phyloP scores from a whole-genome alignment of 2,113 vertebrate species.

The Etia nguti region DNA sequence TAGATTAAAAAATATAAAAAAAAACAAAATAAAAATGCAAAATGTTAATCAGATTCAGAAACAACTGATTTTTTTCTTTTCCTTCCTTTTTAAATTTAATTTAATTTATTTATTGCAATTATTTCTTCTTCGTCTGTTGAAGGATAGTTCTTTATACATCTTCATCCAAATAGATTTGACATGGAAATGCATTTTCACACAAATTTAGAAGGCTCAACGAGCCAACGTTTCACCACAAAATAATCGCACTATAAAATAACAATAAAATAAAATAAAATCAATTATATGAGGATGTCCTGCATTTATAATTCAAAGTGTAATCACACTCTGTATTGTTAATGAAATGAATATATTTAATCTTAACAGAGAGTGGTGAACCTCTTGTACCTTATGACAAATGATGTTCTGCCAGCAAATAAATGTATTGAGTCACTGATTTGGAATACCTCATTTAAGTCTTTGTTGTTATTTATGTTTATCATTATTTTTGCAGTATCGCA shows the following conservation, averaged over 20 bases:
- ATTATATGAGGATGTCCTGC: not conserved
- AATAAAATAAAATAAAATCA: not conserved
- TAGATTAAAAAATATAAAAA: too few relatives aligned
- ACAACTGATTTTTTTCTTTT: too few relatives aligned
- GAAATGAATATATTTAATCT: constrained; percentile 14
- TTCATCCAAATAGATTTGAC: too few relatives aligned
- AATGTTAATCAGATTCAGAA: too few relatives aligned
- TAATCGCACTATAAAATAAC: too few relatives aligned
- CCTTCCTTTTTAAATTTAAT: too few relatives aligned
- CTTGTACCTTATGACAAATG: not conserved
- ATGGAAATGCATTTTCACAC: not conserved
- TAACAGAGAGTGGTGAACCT: not conserved
- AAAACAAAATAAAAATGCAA: too few relatives aligned
- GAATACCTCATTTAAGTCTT: not conserved
- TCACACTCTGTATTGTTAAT: not conserved
- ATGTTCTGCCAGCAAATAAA: constrained; percentile 9
- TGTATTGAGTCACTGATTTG: not conserved
- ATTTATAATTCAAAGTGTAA: not conserved
- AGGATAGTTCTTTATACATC: too few relatives aligned
- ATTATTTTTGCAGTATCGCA: not conserved
- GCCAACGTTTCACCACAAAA: not conserved
- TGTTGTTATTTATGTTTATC: constrained; percentile 21
- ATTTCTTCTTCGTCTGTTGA: too few relatives aligned
- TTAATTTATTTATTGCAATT: too few relatives aligned
- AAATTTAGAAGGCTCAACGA: not conserved